Evolutionary conservation across 1,140 invertebrate genomes (phyloP).

Genomic region (Sycophila sp.): DNA sequence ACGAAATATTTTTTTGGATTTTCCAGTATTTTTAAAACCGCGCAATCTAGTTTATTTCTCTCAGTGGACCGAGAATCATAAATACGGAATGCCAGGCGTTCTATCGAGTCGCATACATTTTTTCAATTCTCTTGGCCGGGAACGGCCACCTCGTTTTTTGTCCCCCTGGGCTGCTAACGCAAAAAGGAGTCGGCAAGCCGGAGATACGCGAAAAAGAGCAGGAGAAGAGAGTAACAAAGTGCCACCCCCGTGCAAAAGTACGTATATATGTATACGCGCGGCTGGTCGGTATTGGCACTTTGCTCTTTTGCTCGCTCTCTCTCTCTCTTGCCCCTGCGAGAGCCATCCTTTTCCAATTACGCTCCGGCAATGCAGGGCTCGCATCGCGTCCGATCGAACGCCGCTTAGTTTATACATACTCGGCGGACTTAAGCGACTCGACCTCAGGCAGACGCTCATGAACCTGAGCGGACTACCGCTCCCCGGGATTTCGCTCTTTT

Average conservation of each 20-base stretch:
- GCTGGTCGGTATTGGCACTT: not conserved
- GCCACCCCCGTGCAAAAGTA: not conserved
- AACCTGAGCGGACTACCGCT: too few relatives aligned
- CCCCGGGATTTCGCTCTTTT: conserved; percentile 35
- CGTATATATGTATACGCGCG: not conserved
- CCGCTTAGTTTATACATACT: conserved; percentile 49
- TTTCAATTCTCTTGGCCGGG: not conserved
- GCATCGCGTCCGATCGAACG: conserved; percentile 48
- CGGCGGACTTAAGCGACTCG: conserved; percentile 40
- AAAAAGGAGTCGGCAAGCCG: not conserved
- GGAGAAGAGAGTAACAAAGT: conserved; percentile 11
- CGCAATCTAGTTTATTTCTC: too few relatives aligned
- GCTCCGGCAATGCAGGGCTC: conserved; percentile 36
- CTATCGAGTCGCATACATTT: not conserved
- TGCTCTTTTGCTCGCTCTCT: not conserved
- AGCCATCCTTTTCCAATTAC: conserved; percentile 53
- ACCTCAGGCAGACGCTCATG: conserved; percentile 12
- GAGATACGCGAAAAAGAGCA: not conserved
- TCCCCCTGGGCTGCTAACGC: not conserved
- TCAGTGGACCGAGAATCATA: not conserved
- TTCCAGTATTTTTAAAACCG: too few relatives aligned
- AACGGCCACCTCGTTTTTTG: not conserved
- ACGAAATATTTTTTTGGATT: too few relatives aligned
- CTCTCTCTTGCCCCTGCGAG: not conserved
- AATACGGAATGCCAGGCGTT: not conserved